Percentiles rank a stretch among this genome's conserved stretches.
These are phyloP conservation scores for Chinchilla lanigera DNA, from an alignment of 2,113 vertebrate species.

Conservation along the genomic window DNA sequence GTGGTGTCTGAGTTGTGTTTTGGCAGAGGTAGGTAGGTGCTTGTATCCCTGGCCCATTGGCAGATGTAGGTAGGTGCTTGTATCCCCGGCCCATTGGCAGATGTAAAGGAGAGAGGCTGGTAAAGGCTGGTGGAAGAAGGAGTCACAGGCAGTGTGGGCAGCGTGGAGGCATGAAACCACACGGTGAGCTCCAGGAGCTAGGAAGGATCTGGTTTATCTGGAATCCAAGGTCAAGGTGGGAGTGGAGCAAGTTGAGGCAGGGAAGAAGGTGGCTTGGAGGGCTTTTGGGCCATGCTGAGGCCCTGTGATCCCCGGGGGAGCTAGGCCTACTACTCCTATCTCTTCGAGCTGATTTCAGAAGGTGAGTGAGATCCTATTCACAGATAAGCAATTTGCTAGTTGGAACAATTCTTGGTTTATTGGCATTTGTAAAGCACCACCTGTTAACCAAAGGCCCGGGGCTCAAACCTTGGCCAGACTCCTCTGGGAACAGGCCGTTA, in stretches of 20 bases:
- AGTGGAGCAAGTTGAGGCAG: neutral
- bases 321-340: neutral
- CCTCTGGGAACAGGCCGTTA: slow-evolving; percentile 18
- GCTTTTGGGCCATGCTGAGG: neutral
- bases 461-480: neutral
- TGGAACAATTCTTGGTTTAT: neutral
- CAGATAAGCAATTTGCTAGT: neutral
- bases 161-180: neutral
- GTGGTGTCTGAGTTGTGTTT: neutral
- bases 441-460: slow-evolving; percentile 48
- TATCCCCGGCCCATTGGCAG: too few relatives aligned
- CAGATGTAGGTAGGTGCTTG: neutral
- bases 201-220: neutral
- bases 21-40: neutral
- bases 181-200: neutral
- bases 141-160: accelerated
- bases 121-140: neutral
- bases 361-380: neutral
- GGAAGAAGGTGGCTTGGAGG: neutral
- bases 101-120: neutral
- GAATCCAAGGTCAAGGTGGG: neutral
- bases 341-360: neutral
- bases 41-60: too few relatives aligned
- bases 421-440: slow-evolving; percentile 40
- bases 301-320: neutral